Evolutionary conservation across 2,888 invertebrate genomes (phyloP), one percentile per base, ranked within the genome.

Genomic region (Microctonus hyperodae): DNA sequence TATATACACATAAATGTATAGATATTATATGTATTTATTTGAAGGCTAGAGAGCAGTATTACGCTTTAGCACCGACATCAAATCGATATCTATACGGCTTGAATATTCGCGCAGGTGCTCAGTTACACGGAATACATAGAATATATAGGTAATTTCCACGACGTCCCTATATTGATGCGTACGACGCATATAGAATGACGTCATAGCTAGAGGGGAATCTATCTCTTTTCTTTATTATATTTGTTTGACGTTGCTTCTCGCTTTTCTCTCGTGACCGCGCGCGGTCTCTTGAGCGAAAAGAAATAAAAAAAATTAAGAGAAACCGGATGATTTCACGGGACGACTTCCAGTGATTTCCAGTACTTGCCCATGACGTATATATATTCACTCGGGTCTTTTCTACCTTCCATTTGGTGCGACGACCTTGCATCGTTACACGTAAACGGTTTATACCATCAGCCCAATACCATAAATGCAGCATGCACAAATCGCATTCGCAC

Each of bases 271-370:
- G 11, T 57, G 51, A 48, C 63, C 10, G n/a, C n/a, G n/a, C n/a
- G n/a, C n/a, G 56, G 51, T 59, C 63, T 70, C 65, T 66, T 70
- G 31, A 55, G 16, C 16, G 13, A 55, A 55, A 74, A 70, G 75
- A 75, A 72, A 56, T 16, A 28, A 53, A 28, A 53, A 2, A 55
- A 55, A 53, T 28, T 20, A 3, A 50, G 50, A 75, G 75, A 74
- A 76, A 78, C 75, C 77, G 78, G 77, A 77, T 77, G 76, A 78
- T 75, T 76, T 73, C 71, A 72, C 71, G 70, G 69, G 71, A 59
- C 71, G 70, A 68, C 70, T 70, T 63, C 53, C 63, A 33, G 33
- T 33, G n/a, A 55, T 67, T 68, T 65, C 68, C 72, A 72, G 73
- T 73, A 75, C 78, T 77, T 77, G 55, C 74, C 74, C 74, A 74